Evolutionary conservation across 2,888 invertebrate species (phyloP).

Genomic region (Peribatodes rhomboidaria): DNA sequence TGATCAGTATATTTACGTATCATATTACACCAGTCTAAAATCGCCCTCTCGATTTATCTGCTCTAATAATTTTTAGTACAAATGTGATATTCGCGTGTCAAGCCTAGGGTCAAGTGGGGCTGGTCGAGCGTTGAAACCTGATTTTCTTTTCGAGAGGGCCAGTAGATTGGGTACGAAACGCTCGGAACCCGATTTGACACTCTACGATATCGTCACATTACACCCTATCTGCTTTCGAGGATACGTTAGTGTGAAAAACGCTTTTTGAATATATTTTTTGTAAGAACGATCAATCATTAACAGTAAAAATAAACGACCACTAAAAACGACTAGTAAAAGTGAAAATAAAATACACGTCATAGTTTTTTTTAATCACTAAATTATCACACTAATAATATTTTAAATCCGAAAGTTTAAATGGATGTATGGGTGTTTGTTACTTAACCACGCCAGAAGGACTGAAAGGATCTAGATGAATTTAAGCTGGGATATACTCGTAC

Average conservation of each 20-base stretch:
- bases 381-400: too few relatives aligned
- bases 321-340: too few relatives aligned
- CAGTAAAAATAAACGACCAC: too few relatives aligned
- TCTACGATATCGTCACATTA: conserved; percentile 72
- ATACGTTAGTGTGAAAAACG: conserved; percentile 50
- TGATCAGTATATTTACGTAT: conserved; percentile 33
- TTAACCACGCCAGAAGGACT: too few relatives aligned
- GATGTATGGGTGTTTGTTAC: too few relatives aligned
- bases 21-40: conserved; percentile 19
- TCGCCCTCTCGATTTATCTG: conserved; percentile 14
- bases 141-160: conserved; percentile 69
- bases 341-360: too few relatives aligned
- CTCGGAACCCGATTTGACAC: conserved; percentile 76
- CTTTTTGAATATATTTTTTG: conserved; percentile 28
- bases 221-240: conserved; percentile 60
- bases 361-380: too few relatives aligned
- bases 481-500: too few relatives aligned
- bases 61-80: conserved; percentile 27
- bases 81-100: conserved; percentile 33
- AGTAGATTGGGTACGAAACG: conserved; percentile 73
- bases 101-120: conserved; percentile 50
- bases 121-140: conserved; percentile 57
- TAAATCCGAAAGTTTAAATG: too few relatives aligned
- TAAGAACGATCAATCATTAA: too few relatives aligned
- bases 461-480: too few relatives aligned